Conservation (phyloP, 2,888 invertebrate genomes). For the Pseudoips prasinana region DNA sequence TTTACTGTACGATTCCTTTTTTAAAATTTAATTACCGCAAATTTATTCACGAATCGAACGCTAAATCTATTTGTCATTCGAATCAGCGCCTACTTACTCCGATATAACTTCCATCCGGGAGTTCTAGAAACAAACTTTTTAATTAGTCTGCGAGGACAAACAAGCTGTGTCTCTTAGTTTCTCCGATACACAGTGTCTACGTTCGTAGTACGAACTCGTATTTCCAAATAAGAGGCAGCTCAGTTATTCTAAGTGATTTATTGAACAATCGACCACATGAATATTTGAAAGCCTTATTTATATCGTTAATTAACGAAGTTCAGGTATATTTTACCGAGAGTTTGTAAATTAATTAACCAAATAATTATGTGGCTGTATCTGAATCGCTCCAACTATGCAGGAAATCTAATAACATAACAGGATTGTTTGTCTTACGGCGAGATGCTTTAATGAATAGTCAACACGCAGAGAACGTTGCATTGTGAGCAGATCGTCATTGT, state of each 20-base stretch:
- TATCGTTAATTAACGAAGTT: slow-evolving; percentile 42
- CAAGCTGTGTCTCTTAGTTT: slow-evolving; percentile 73
- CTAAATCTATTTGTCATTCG: slow-evolving; percentile 60
- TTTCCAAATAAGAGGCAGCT: slow-evolving; percentile 40
- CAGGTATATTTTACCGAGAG: slow-evolving; percentile 31
- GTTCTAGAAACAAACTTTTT: slow-evolving; percentile 77
- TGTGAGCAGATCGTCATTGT: slow-evolving; percentile 56
- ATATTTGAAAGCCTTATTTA: slow-evolving; percentile 36
- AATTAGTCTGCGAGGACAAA: slow-evolving; percentile 80
- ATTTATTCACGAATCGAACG: slow-evolving; percentile 32
- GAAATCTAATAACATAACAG: slow-evolving; percentile 69
- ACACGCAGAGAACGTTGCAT: slow-evolving; percentile 55
- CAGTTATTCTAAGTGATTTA: slow-evolving; percentile 49
- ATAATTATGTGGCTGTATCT: slow-evolving; percentile 47
- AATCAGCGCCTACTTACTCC: slow-evolving; percentile 61
- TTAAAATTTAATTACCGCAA: neutral
- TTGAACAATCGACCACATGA: slow-evolving; percentile 33
- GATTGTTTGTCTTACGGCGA: slow-evolving; percentile 68
- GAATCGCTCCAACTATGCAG: slow-evolving; percentile 54
- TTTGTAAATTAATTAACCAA: slow-evolving; percentile 48
- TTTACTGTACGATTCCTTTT: too few relatives aligned
- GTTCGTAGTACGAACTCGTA: slow-evolving; percentile 46
- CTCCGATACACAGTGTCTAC: slow-evolving; percentile 48
- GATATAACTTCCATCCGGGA: slow-evolving; percentile 63
- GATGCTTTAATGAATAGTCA: slow-evolving; percentile 77